Percentiles rank a stretch among this genome's conserved stretches.
These are phyloP conservation scores for Hippocampus zosterae DNA, from an alignment of 2,113 vertebrate species.

Conservation along the genomic window DNA sequence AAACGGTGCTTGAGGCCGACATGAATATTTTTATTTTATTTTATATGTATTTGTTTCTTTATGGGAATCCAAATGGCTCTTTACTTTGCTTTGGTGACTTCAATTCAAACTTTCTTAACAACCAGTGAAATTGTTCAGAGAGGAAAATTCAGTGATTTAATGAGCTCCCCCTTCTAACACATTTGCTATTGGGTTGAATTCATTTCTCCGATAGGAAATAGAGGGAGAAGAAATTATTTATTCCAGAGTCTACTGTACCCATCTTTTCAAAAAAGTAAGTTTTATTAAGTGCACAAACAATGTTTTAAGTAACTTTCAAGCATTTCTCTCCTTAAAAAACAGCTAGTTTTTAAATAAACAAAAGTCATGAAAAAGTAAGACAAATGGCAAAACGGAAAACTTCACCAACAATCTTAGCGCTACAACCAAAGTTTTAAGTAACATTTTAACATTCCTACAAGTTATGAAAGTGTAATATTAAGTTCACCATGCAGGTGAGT, in stretches of 20 bases:
- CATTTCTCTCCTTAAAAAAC: not conserved
- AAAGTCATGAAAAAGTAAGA: no score
- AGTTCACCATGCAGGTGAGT: no score
- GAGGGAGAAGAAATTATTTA: not conserved
- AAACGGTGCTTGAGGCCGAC: constrained; percentile 28
- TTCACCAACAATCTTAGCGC: no score
- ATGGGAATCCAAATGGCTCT: constrained; percentile 25
- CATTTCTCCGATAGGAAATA: not conserved
- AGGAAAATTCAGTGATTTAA: not conserved
- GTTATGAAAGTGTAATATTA: no score
- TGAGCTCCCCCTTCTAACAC: not conserved
- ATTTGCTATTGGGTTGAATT: not conserved
- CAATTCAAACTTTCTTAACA: constrained; percentile 14
- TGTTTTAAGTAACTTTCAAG: no score
- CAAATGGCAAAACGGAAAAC: no score
- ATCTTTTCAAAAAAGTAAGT: not conserved
- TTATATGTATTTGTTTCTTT: constrained; percentile 2
- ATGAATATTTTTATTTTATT: not conserved
- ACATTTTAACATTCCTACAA: no score
- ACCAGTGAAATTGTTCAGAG: not conserved
- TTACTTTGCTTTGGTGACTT: constrained; percentile 21
- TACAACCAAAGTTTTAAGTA: no score
- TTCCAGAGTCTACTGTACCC: not conserved
- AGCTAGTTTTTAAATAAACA: no score
- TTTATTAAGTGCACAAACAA: not conserved